These are phyloP conservation scores for Acanthochromis polyacanthus DNA, from an alignment of 2,113 vertebrate genomes.

Conservation along the genomic window DNA sequence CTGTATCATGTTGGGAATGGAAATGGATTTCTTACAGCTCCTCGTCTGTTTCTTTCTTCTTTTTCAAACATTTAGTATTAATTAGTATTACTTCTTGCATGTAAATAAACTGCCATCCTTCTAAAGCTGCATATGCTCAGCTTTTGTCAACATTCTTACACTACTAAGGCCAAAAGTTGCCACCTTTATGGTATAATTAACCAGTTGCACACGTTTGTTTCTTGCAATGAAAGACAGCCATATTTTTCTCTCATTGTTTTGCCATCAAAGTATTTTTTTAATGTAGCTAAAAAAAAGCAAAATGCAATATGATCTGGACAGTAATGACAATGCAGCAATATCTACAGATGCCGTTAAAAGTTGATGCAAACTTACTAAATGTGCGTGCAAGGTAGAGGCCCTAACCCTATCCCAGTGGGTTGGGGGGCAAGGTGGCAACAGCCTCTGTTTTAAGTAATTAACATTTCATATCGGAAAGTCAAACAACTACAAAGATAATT, in stretches of 20 bases:
- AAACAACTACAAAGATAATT: not conserved
- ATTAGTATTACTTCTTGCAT: slow-evolving; percentile 13
- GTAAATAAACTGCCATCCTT: slow-evolving; percentile 62
- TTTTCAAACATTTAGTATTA: not conserved
- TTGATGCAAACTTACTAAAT: not conserved
- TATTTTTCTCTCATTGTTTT: not conserved
- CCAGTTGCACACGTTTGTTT: not conserved
- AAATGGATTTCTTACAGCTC: slow-evolving; percentile 22
- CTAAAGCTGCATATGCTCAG: slow-evolving; percentile 40
- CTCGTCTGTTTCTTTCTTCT: slow-evolving; percentile 19
- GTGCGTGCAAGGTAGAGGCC: not conserved
- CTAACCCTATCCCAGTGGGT: not conserved
- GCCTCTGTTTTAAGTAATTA: not conserved
- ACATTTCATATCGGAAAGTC: not conserved
- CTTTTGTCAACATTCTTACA: slow-evolving; percentile 41
- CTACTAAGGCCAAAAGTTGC: not conserved
- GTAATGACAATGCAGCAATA: slow-evolving; percentile 24
- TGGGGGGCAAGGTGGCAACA: not conserved
- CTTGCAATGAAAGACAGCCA: not conserved
- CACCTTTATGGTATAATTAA: no score
- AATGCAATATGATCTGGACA: slow-evolving; percentile 2
- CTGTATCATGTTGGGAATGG: slow-evolving; percentile 72
- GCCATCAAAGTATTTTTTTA: slow-evolving; percentile 29
- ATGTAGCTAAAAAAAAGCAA: slow-evolving; percentile 11
- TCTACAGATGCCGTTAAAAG: slow-evolving; percentile 21